Conservation (phyloP, 2,113 vertebrate genomes). For the Nematolebias whitei region DNA sequence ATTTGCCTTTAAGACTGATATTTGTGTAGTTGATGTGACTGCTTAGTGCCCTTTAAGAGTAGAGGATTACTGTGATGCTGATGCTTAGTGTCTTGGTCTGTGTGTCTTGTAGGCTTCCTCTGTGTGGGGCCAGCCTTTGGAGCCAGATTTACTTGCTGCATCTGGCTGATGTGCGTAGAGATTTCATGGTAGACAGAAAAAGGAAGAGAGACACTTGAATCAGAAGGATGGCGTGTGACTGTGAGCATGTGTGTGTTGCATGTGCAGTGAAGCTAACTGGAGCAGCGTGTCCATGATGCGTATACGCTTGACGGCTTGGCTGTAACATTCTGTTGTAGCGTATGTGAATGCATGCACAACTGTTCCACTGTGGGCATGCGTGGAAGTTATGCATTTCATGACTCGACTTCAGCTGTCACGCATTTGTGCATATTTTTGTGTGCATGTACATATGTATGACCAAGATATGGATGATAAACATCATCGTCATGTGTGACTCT, state of each 20-base stretch:
- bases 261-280: conserved; percentile 72
- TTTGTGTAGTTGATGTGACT: conserved; percentile 53
- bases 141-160: conserved; percentile 56
- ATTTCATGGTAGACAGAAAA: conserved; percentile 55
- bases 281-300: conserved; percentile 64
- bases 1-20: conserved; percentile 51
- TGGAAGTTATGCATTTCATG: conserved; percentile 56
- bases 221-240: conserved; percentile 16
- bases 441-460: conserved; percentile 30
- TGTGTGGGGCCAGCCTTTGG: conserved; percentile 52
- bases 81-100: conserved; percentile 65
- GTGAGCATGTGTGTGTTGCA: conserved; percentile 19
- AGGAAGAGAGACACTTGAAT: conserved; percentile 6
- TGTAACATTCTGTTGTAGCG: conserved; percentile 31
- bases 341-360: conserved; percentile 19
- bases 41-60: conserved; percentile 54
- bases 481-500: conserved; percentile 36
- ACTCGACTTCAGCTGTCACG: conserved; percentile 67
- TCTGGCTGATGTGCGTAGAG: conserved; percentile 56
- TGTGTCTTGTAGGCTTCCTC: conserved; percentile 48
- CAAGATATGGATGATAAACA: conserved; percentile 50
- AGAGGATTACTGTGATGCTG: conserved; percentile 65
- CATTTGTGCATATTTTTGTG: conserved; percentile 3
- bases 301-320: conserved; percentile 56
- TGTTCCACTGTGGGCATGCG: conserved; percentile 34